Conservation (phyloP, 2,888 invertebrate genomes). For the Eristalis pertinax region DNA sequence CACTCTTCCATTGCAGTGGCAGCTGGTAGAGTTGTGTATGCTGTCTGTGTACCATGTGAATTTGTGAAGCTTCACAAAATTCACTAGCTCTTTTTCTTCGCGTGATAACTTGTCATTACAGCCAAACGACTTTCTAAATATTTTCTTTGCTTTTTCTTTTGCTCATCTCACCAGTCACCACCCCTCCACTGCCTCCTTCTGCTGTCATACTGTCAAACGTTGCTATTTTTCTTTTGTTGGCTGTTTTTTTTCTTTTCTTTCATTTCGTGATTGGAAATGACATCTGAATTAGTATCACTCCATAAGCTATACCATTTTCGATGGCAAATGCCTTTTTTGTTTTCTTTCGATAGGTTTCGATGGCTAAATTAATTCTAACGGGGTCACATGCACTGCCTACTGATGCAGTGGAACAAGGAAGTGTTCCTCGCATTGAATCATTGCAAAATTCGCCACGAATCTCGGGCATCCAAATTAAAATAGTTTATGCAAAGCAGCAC, state of each 20-base stretch:
- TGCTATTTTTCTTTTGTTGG: slow-evolving; percentile 14
- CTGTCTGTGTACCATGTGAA: slow-evolving; percentile 38
- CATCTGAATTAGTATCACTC: not conserved
- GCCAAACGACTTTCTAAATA: slow-evolving; percentile 62
- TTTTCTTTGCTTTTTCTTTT: slow-evolving; percentile 46
- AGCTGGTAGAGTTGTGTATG: too few relatives aligned
- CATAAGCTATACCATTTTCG: not conserved
- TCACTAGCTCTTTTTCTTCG: slow-evolving; percentile 49
- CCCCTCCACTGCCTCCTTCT: not conserved
- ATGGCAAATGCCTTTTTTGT: not conserved
- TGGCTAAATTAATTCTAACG: slow-evolving; percentile 27
- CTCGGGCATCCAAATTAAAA: slow-evolving; percentile 60
- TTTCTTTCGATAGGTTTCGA: not conserved
- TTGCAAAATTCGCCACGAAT: slow-evolving; percentile 53
- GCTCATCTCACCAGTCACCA: not conserved
- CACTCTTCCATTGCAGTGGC: slow-evolving; percentile 18
- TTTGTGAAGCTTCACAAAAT: slow-evolving; percentile 47
- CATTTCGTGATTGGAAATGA: slow-evolving; percentile 1
- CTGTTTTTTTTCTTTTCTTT: not conserved
- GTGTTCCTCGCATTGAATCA: slow-evolving; percentile 52
- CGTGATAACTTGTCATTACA: slow-evolving; percentile 60
- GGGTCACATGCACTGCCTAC: slow-evolving; percentile 1
- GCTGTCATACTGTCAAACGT: not conserved
- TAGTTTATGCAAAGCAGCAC: slow-evolving; percentile 18
- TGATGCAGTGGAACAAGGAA: slow-evolving; percentile 50